Conservation (phyloP, 1,140 invertebrate genomes). For the Macrocentrus cingulum region DNA sequence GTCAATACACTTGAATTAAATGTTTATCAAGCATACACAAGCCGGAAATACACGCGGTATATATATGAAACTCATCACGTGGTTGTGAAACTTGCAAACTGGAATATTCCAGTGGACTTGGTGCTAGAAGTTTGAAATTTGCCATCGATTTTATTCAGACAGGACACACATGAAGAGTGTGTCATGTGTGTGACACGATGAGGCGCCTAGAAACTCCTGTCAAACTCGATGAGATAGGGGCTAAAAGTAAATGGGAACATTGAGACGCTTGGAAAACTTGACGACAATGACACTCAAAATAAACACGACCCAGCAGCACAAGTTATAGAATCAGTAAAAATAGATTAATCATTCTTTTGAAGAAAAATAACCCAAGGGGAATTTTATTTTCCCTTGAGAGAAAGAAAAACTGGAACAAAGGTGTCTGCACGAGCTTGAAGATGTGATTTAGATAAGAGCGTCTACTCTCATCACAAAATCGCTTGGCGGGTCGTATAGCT, state of each 20-base stretch:
- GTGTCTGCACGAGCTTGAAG: slow-evolving; percentile 24
- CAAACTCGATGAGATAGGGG: background rate
- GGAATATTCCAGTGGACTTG: slow-evolving; percentile 14
- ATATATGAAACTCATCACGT: too few species aligned
- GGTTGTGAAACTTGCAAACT: background rate
- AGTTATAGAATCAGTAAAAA: too few species aligned
- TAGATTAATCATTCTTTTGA: too few species aligned
- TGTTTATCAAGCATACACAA: background rate
- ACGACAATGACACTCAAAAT: background rate
- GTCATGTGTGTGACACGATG: slow-evolving; percentile 6
- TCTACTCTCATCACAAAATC: background rate
- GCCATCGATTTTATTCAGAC: slow-evolving; percentile 9
- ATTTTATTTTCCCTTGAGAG: too few species aligned
- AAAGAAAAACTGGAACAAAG: background rate
- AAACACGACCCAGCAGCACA: too few species aligned
- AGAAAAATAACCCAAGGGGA: too few species aligned
- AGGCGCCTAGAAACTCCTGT: slow-evolving; percentile 2
- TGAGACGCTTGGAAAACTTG: background rate
- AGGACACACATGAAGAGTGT: too few species aligned
- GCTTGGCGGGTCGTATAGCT: background rate
- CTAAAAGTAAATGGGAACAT: slow-evolving; percentile 2
- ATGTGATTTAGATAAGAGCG: slow-evolving; percentile 47
- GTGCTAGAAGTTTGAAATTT: background rate
- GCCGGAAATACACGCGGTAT: background rate
- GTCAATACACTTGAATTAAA: background rate